Conservation (phyloP, 2,113 vertebrate genomes). For the Progne subis region DNA sequence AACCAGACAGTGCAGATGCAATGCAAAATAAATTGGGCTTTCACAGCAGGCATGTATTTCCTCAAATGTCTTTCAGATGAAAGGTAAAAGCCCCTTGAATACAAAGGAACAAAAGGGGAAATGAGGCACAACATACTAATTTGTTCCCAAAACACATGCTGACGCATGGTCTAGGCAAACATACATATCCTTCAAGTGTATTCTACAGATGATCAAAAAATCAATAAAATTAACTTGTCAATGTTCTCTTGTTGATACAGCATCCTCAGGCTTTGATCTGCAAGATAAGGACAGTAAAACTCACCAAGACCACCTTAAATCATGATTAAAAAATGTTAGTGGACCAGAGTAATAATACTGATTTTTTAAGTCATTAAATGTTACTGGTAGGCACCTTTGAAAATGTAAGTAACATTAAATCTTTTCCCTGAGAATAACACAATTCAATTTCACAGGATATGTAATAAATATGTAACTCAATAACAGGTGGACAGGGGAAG, state of each 20-base stretch:
- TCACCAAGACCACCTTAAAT: background rate
- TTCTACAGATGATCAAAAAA: background rate
- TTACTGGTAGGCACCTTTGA: background rate
- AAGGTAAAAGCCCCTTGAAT: slow-evolving; percentile 40
- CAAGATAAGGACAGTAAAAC: background rate
- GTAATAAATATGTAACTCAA: slow-evolving; percentile 2
- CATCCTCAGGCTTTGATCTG: background rate
- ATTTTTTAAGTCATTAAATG: slow-evolving; percentile 14
- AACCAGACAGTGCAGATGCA: slow-evolving; percentile 2
- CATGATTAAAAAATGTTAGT: background rate
- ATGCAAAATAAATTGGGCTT: slow-evolving; percentile 38
- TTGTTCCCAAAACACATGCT: slow-evolving; percentile 12
- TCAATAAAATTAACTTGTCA: background rate
- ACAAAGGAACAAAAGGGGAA: slow-evolving; percentile 14
- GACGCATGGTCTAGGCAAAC: background rate
- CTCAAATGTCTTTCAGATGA: slow-evolving; percentile 24
- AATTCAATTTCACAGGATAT: background rate
- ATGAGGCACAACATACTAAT: background rate
- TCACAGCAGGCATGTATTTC: slow-evolving; percentile 49
- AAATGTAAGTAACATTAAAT: background rate
- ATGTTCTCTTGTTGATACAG: background rate
- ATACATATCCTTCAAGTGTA: background rate
- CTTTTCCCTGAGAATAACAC: background rate
- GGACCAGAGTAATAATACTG: background rate
- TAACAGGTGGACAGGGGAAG: background rate